Conservation (phyloP, 1,140 invertebrate species). For the Venturia canescens region DNA sequence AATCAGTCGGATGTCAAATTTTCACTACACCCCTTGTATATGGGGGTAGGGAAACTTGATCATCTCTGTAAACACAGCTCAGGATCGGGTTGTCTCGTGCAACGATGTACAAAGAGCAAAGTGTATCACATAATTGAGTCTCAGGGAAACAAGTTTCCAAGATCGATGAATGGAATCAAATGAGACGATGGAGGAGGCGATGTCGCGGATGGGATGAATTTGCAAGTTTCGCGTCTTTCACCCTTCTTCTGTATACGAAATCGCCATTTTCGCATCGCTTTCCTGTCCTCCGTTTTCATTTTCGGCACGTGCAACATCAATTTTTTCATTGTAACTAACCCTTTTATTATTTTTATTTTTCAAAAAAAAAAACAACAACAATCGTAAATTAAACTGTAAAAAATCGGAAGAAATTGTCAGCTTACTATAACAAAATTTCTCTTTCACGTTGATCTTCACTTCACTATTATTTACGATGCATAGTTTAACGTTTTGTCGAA, state of each 20-base stretch:
- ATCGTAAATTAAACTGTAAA: no score
- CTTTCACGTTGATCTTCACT: no score
- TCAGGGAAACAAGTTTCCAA: slow-evolving; percentile 47
- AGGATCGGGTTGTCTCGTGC: slow-evolving; percentile 1
- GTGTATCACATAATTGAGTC: slow-evolving; percentile 51
- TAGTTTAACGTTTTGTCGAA: no score
- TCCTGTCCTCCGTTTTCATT: slow-evolving; percentile 14
- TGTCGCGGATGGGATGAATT: slow-evolving; percentile 21
- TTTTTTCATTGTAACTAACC: not conserved
- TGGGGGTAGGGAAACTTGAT: slow-evolving; percentile 22
- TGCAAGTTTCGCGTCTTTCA: not conserved
- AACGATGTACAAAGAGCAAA: slow-evolving; percentile 15
- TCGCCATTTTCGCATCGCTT: no score
- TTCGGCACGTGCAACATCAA: not conserved
- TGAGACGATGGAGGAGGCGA: slow-evolving; percentile 44
- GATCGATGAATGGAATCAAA: slow-evolving; percentile 59
- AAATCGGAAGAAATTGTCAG: no score
- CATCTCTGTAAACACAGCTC: slow-evolving; percentile 14
- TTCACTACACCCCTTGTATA: not conserved
- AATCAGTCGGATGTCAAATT: slow-evolving; percentile 28
- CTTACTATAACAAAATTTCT: no score
- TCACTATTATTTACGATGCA: no score
- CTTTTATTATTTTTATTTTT: no score
- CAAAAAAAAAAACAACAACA: no score
- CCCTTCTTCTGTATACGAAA: not conserved